Base-by-base conservation (phyloP, 2,113 vertebrate genomes). In the Aix galericulata region DNA sequence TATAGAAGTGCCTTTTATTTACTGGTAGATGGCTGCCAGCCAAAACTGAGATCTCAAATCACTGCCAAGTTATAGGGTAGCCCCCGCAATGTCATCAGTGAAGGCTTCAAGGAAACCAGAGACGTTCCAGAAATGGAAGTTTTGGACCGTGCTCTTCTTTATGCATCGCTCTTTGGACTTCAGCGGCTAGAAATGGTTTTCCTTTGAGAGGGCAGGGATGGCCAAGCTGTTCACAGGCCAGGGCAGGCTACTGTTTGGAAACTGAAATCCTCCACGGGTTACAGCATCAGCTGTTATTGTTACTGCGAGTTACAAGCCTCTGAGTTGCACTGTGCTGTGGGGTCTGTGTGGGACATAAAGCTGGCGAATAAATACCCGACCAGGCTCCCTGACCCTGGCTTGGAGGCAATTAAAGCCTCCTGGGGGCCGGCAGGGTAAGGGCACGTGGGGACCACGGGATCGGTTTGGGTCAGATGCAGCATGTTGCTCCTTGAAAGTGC, bases 11-110 rank as follows among this genome's bases (percentile, higher is more conserved):
- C 9, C 15, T 64, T 58, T 82, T 68, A 58, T 72, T 87, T 78
- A 64, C 63, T 55, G 77, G 50, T 36, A 67, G 72, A 21, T 64
- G 79, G 50, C 29, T 62, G 56, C 21, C 22, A 56, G 44, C 38
- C 72, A 73, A 56, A 88, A 90, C 44, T 20, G 27, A 63, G 69
- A 90, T 62, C 23, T 66, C 77, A 50, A 52, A 55, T 26, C 21
- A 8, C 64, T 42, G 26, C 17, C 0, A 0, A 56, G 36, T 55
- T 74, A 26, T 1, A 71, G n/a, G 8, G 8, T 13, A 90, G 69
- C 42, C 29, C 52, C 52, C 46, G 38, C 78, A 82, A 60, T 1
- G 12, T 44, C 76, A 42, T 16, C 62, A 68, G 74, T 31, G 38
- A 71, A 64, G 0, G 7, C 14, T 46, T 71, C 64, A 71, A 32